Conservation (phyloP, 1,140 invertebrate species). For the Asobara japonica region DNA sequence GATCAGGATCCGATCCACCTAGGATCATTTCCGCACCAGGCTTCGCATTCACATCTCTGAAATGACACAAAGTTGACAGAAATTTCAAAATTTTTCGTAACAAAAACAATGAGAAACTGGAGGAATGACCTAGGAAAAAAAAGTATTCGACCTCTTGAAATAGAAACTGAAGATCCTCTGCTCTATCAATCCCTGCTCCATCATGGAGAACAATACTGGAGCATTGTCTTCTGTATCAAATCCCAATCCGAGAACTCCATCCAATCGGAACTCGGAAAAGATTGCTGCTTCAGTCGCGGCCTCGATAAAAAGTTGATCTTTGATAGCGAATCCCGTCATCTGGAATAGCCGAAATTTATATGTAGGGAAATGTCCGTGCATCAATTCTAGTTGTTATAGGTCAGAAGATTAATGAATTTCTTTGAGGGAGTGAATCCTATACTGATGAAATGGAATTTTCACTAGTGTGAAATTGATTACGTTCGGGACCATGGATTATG, state of each 20-base stretch:
- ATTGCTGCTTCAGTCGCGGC: conserved; percentile 92
- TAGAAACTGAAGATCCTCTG: conserved; percentile 96
- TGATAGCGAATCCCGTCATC: conserved; percentile 79
- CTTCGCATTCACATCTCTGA: conserved; percentile 79
- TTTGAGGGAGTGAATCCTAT: too few species aligned
- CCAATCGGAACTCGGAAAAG: conserved; percentile 95
- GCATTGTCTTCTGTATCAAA: conserved; percentile 89
- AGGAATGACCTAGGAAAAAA: background rate
- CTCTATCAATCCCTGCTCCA: conserved; percentile 82
- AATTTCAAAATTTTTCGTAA: too few species aligned
- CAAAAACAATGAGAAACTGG: background rate
- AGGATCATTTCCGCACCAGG: conserved; percentile 94
- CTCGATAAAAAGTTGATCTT: conserved; percentile 94
- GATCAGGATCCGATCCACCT: conserved; percentile 90
- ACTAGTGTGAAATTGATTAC: too few species aligned
- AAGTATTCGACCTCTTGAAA: conserved; percentile 75
- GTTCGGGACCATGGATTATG: too few species aligned
- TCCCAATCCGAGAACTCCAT: conserved; percentile 94
- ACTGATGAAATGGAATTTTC: too few species aligned
- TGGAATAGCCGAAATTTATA: conserved; percentile 62
- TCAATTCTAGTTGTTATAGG: conserved; percentile 11
- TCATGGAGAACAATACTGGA: conserved; percentile 95
- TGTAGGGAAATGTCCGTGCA: too few species aligned
- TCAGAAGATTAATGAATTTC: background rate
- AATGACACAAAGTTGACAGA: conserved; percentile 35